phyloP scores from a whole-genome alignment of 2,113 vertebrate genomes.

The Leiothrix lutea region DNA sequence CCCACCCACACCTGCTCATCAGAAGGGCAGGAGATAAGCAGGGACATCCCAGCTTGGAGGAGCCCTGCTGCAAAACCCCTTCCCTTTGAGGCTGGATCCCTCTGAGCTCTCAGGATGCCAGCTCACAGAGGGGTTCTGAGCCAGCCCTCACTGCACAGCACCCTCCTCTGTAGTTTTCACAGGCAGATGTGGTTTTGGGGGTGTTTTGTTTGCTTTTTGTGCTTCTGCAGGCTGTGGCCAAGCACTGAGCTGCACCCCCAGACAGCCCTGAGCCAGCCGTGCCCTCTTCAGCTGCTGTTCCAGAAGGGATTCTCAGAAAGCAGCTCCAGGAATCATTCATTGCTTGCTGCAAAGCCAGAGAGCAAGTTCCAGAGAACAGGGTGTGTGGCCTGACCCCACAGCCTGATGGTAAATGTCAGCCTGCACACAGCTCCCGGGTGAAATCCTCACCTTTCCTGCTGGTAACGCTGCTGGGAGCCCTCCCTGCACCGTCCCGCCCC shows the following conservation, averaged over 20 bases:
- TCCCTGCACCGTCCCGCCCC: not conserved
- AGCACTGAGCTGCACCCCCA: not conserved
- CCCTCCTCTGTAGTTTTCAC: not conserved
- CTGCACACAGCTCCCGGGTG: accelerated
- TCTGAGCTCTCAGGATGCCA: not conserved
- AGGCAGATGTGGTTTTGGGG: not conserved
- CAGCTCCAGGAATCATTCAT: not conserved
- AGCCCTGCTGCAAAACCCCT: not conserved
- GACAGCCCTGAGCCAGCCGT: not conserved
- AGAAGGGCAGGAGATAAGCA: not conserved
- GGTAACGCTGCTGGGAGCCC: not conserved
- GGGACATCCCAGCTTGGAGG: not conserved
- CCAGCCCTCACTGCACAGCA: not conserved
- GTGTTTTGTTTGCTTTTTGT: not conserved
- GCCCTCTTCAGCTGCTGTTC: not conserved
- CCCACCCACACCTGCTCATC: not conserved
- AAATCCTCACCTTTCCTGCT: not conserved
- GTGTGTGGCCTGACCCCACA: not conserved
- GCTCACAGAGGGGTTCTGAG: not conserved
- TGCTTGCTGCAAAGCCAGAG: not conserved
- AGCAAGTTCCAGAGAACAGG: not conserved
- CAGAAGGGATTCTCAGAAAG: not conserved
- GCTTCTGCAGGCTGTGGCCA: not conserved
- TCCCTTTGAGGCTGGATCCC: not conserved
- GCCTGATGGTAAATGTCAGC: not conserved